phyloP scores from a whole-genome alignment of 1,140 invertebrate species.

The Centruroides vittatus region DNA sequence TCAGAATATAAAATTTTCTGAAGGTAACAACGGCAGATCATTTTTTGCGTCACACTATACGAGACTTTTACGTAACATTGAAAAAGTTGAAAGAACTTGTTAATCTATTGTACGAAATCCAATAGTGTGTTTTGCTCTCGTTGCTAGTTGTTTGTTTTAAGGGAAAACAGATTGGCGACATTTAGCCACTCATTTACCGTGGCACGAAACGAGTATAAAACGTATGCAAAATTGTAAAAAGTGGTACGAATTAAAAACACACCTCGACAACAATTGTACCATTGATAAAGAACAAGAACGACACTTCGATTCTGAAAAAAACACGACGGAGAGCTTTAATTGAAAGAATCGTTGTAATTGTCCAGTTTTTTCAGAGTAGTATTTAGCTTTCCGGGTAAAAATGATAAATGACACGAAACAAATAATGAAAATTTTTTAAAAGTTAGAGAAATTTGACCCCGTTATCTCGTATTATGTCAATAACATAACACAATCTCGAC shows the following conservation, averaged over 20 bases:
- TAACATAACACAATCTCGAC: background rate
- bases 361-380: background rate
- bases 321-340: background rate
- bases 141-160: background rate
- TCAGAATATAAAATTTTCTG: too few species aligned
- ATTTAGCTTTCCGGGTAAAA: constrained; percentile 1
- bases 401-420: background rate
- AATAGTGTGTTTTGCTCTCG: background rate
- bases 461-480: background rate
- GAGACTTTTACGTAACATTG: background rate
- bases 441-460: constrained; percentile 1
- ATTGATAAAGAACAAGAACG: background rate
- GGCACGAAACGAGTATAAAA: background rate
- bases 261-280: background rate
- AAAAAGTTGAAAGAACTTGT: background rate
- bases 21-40: background rate
- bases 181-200: background rate
- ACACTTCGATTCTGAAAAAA: background rate
- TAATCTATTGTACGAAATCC: background rate
- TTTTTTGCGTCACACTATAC: background rate
- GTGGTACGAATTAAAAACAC: background rate
- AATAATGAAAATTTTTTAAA: constrained; percentile 3
- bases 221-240: background rate
- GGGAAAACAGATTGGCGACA: background rate
- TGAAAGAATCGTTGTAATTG: background rate